Conservation (phyloP, 2,888 invertebrate genomes). For the Pollenia amentaria region DNA sequence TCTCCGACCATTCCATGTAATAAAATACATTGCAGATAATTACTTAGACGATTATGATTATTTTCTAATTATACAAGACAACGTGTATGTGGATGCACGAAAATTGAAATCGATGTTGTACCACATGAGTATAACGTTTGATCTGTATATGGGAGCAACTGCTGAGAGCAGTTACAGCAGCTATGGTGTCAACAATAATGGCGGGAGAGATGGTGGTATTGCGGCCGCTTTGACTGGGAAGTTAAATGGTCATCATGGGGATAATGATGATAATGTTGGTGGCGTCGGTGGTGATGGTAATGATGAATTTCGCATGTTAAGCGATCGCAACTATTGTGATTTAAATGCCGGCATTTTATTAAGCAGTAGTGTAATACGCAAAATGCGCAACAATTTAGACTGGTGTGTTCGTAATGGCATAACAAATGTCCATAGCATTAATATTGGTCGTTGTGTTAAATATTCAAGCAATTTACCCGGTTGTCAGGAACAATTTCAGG, state of each 20-base stretch:
- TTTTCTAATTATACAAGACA: conserved; percentile 94
- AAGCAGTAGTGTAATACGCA: conserved; percentile 93
- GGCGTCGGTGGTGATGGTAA: conserved; percentile 81
- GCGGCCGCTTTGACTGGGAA: conserved; percentile 57
- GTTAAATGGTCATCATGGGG: conserved; percentile 84
- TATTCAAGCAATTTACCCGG: conserved; percentile 84
- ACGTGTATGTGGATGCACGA: conserved; percentile 93
- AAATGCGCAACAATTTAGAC: conserved; percentile 91
- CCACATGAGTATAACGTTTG: conserved; percentile 92
- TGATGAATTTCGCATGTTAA: conserved; percentile 78
- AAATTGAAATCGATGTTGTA: conserved; percentile 89
- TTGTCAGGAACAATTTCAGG: conserved; percentile 85
- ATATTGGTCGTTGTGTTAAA: conserved; percentile 92
- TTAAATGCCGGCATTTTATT: conserved; percentile 93
- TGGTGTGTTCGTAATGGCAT: conserved; percentile 95
- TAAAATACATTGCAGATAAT: conserved; percentile 95
- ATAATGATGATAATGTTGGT: conserved; percentile 85
- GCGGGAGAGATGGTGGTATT: conserved; percentile 11
- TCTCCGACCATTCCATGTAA: conserved; percentile 93
- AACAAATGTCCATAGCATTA: conserved; percentile 92
- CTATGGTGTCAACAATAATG: conserved; percentile 86
- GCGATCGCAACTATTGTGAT: conserved; percentile 84
- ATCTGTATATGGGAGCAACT: conserved; percentile 92
- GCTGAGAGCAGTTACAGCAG: conserved; percentile 83
- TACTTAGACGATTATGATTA: conserved; percentile 96